phyloP scores from a whole-genome alignment of 2,113 vertebrate genomes.

The Paramisgurnus dabryanus region DNA sequence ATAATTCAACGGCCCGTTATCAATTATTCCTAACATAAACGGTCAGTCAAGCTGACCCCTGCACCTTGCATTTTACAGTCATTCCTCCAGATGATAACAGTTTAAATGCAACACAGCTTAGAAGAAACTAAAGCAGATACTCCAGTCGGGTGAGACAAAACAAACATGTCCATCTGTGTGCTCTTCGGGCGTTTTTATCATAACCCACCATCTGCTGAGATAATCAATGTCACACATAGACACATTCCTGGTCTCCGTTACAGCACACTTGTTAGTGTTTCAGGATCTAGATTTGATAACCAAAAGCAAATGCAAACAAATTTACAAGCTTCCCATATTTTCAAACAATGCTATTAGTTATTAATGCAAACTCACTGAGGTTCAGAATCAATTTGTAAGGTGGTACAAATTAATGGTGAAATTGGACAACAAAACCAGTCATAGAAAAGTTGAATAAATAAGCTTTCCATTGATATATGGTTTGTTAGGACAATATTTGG shows the following conservation, averaged over 20 bases:
- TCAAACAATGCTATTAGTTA: too few relatives aligned
- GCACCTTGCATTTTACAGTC: too few relatives aligned
- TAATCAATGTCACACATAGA: conserved; percentile 4
- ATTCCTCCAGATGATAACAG: conserved; percentile 9
- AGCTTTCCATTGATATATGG: too few relatives aligned
- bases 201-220: conserved; percentile 45
- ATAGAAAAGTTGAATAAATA: too few relatives aligned
- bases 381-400: too few relatives aligned
- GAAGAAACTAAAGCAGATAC: not conserved
- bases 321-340: not conserved
- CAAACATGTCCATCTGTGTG: conserved; percentile 71
- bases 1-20: too few relatives aligned
- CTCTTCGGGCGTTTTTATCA: conserved; percentile 62
- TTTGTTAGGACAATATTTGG: too few relatives aligned
- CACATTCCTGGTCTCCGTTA: not conserved
- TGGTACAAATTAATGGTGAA: too few relatives aligned
- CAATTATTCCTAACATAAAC: too few relatives aligned
- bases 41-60: too few relatives aligned
- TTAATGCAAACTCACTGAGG: too few relatives aligned
- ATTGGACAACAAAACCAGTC: too few relatives aligned
- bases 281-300: not conserved
- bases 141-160: conserved; percentile 57
- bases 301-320: not conserved
- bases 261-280: conserved; percentile 8
- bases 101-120: conserved; percentile 20